Evolutionary conservation across 2,113 vertebrate genomes (phyloP), one percentile per base, ranked within the genome.

Genomic region (Oenanthe oenanthe): DNA sequence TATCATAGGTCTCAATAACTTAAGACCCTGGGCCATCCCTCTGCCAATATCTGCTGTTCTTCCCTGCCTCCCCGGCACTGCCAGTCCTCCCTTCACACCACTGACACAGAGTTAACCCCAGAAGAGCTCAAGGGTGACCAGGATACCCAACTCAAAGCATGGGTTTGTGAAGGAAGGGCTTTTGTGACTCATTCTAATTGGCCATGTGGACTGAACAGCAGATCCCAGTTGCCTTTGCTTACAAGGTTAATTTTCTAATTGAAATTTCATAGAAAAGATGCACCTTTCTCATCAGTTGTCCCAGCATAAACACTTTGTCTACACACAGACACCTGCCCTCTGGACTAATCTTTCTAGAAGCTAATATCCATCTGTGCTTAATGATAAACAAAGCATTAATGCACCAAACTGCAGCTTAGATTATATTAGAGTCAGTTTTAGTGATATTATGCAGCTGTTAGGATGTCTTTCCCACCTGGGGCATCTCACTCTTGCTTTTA

Each of bases 311-410:
- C 85, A 88, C n/a, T 72, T 76, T 93, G 92, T 97, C 87, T 88
- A 86, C 93, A 96, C 95, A 92, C 86, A 98, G 97, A 97, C 97
- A 98, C 98, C 97, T 98, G 96, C 94, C 97, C 97, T 95, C 88
- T 5, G 56, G 96, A 96, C 97, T 98, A 97, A 97, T 96, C 97
- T 97, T 97, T 97, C 93, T 95, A 94, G 94, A 97, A 97, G 91
- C 97, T 96, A 98, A 98, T 98, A 98, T 97, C 98, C 98, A 98
- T 98, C 97, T 98, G 97, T 97, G 97, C 97, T 98, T 96, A 96
- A 98, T 98, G 97, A 98, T 97, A 98, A 98, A 98, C 97, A 98
- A 97, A 98, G 95, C 97, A 97, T 98, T 98, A 98, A 98, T 98
- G 98, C 81, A 97, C 97, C 96, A 97, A 98, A 92, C 97, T 89